These are phyloP conservation scores for Scylla paramamosain DNA, from an alignment of 1,140 invertebrate species.

Conservation along the genomic window DNA sequence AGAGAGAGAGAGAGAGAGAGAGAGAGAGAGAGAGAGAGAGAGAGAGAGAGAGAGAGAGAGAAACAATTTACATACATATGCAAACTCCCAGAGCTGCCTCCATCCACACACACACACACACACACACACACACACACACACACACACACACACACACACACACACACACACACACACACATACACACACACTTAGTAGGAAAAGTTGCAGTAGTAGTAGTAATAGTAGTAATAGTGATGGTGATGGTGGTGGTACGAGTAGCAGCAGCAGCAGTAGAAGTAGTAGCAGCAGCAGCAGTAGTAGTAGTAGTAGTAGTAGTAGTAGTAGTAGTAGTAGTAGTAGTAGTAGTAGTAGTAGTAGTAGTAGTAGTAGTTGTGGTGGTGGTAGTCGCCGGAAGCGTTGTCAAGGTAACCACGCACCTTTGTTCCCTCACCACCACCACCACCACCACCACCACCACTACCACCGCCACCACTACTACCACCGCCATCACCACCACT, in stretches of 20 bases:
- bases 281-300: constrained; percentile 5
- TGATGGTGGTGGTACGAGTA: too few species aligned
- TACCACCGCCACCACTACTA: too few species aligned
- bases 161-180: not conserved
- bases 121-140: not conserved
- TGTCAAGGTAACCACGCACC: too few species aligned
- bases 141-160: not conserved
- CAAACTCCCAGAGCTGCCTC: not conserved
- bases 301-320: constrained; percentile 22
- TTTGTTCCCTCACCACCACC: too few species aligned
- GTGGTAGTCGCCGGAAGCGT: too few species aligned
- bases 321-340: constrained; percentile 23
- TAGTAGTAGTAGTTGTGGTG: not conserved
- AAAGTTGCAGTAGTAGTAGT: not conserved
- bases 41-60: constrained; percentile 37
- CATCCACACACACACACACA: not conserved
- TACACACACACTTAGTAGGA: not conserved
- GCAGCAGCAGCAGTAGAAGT: not conserved
- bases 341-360: constrained; percentile 23
- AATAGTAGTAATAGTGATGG: not conserved
- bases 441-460: too few species aligned
- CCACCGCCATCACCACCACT: too few species aligned
- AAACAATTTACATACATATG: not conserved
- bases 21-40: constrained; percentile 52
- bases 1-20: constrained; percentile 34